A percentile compares a stretch with the other conserved stretches of the same genome.
These are phyloP conservation scores for Colinus virginianus DNA, from an alignment of 2,113 vertebrate genomes.

Conservation along the genomic window DNA sequence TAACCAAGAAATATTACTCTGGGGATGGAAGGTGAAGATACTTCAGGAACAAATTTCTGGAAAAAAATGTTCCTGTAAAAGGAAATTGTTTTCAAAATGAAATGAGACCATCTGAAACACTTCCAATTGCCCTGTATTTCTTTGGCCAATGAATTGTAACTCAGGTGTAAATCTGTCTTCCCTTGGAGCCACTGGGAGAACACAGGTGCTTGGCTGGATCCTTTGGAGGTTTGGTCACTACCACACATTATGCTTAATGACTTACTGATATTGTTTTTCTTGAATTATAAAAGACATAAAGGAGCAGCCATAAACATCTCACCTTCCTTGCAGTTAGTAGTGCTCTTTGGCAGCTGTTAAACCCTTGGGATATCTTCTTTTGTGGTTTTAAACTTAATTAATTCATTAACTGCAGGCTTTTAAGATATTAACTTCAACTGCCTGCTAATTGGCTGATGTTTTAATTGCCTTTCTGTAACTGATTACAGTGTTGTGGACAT, in stretches of 20 bases:
- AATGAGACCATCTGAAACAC: background rate
- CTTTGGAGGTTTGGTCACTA: background rate
- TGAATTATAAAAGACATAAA: background rate
- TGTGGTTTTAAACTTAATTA: conserved; percentile 26
- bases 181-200: background rate
- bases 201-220: background rate
- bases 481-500: background rate
- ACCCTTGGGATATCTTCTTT: background rate
- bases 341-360: conserved; percentile 2
- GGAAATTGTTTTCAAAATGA: background rate
- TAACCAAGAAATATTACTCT: background rate
- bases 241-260: background rate
- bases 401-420: background rate
- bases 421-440: background rate
- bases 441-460: background rate
- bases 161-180: background rate
- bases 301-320: background rate
- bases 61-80: background rate
- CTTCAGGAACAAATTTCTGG: background rate
- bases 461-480: background rate
- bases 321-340: background rate
- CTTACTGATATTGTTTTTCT: conserved; percentile 7
- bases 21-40: background rate
- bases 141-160: background rate
- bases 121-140: background rate